A percentile compares a stretch with the other conserved stretches of the same genome.
phyloP scores from a whole-genome alignment of 2,888 invertebrate genomes.

The Meganola albula region DNA sequence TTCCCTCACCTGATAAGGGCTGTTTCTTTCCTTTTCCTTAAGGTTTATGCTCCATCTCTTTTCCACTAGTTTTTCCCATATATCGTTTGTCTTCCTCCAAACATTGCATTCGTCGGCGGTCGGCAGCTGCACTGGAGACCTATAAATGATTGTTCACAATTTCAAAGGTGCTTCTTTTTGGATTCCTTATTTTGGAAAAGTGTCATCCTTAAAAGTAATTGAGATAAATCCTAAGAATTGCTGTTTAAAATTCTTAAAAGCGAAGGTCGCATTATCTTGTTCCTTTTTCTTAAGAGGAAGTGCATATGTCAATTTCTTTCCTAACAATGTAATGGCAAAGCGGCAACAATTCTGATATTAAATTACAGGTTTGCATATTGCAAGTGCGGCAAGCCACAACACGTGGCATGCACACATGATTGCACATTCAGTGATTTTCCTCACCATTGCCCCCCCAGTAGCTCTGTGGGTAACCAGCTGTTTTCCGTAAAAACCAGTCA shows the following conservation, averaged over 20 bases:
- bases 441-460: conserved; percentile 50
- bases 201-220: no score
- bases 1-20: conserved; percentile 44
- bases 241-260: no score
- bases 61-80: conserved; percentile 62
- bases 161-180: conserved; percentile 47
- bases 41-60: conserved; percentile 58
- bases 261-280: no score
- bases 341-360: conserved; percentile 40
- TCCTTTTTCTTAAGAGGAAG: no score
- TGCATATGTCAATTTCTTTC: no score
- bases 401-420: conserved; percentile 58
- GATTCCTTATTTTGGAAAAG: conserved; percentile 28
- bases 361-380: conserved; percentile 37
- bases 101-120: conserved; percentile 64
- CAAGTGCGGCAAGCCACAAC: conserved; percentile 38
- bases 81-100: conserved; percentile 73
- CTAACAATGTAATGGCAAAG: conserved; percentile 36
- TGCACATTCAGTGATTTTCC: conserved; percentile 56
- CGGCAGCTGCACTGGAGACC: conserved; percentile 71
- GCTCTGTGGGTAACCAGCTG: conserved; percentile 41
- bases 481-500: conserved; percentile 16
- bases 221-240: no score
- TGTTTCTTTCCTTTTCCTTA: conserved; percentile 64
- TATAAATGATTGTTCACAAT: conserved; percentile 67